Percentiles rank a stretch among this genome's conserved stretches.
These are phyloP conservation scores for Leptarthrus brevirostris DNA, from an alignment of 2,888 invertebrate genomes.

Conservation along the genomic window DNA sequence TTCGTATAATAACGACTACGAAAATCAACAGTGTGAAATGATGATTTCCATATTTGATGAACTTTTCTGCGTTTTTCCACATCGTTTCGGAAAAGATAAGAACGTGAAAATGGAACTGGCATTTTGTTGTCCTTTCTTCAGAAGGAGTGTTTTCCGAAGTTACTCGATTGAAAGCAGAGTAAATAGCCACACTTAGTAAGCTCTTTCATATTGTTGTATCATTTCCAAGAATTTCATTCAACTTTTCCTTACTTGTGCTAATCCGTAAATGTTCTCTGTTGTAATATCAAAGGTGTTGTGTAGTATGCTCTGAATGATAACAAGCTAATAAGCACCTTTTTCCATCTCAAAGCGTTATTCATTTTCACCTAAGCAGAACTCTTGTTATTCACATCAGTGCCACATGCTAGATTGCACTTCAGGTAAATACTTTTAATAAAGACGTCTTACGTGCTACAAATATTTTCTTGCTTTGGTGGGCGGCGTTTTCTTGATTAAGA, in stretches of 20 bases:
- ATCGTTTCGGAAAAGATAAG: no score
- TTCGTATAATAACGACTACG: not conserved
- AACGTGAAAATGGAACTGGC: no score
- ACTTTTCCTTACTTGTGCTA: not conserved
- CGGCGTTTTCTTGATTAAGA: no score
- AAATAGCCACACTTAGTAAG: no score
- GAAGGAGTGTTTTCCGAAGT: no score
- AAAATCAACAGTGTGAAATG: conserved; percentile 11
- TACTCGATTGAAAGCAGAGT: no score
- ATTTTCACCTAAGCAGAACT: not conserved
- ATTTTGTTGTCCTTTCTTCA: no score
- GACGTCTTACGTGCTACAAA: not conserved
- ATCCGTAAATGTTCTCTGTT: not conserved
- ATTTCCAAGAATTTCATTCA: not conserved
- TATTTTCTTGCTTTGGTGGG: no score
- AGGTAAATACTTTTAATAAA: not conserved
- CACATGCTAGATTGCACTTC: not conserved
- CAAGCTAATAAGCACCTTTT: not conserved
- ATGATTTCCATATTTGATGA: conserved; percentile 39
- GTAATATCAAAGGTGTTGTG: no score
- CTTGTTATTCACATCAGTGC: not conserved
- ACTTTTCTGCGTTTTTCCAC: not conserved
- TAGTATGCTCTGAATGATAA: not conserved
- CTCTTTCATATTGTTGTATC: no score
- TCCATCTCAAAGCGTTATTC: not conserved